A percentile compares a stretch with the other conserved stretches of the same genome.
Evolutionary conservation across 2,797 vertebrate species (phyloP).

Genomic region (Pristis pectinata): DNA sequence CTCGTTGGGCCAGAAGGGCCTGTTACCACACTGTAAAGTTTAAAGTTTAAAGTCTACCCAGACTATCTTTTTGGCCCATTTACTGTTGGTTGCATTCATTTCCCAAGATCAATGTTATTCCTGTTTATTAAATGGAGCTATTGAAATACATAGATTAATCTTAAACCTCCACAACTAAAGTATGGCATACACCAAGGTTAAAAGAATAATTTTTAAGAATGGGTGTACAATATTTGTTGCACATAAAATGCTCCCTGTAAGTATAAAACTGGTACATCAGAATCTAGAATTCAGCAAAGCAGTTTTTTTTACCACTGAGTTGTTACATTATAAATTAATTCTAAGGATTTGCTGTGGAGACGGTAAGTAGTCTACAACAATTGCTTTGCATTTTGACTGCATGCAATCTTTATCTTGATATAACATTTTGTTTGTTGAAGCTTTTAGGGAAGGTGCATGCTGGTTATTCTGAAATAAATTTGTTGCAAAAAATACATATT

Average conservation of each 20-base stretch:
- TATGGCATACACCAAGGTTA: neutral
- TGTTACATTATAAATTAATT: neutral
- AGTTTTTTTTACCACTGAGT: neutral
- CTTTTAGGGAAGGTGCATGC: neutral
- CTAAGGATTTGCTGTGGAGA: neutral
- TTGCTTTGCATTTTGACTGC: neutral
- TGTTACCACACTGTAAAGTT: no score
- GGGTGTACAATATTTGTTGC: neutral
- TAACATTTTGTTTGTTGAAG: neutral
- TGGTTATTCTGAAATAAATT: constrained; percentile 12
- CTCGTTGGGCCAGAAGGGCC: no score
- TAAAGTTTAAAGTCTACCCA: neutral
- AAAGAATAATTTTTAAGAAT: neutral
- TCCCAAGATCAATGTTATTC: neutral
- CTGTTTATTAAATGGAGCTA: constrained; percentile 6
- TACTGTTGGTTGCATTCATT: neutral
- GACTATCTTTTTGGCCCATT: neutral
- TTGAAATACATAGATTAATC: neutral
- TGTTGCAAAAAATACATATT: neutral
- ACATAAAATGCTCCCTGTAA: neutral
- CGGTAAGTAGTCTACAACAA: neutral
- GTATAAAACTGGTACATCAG: neutral
- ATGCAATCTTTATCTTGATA: neutral
- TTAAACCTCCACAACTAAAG: neutral
- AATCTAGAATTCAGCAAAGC: neutral